A percentile compares a stretch with the other conserved stretches of the same genome.
Evolutionary conservation across 2,888 invertebrate species (phyloP).

Genomic region (Alitta virens): DNA sequence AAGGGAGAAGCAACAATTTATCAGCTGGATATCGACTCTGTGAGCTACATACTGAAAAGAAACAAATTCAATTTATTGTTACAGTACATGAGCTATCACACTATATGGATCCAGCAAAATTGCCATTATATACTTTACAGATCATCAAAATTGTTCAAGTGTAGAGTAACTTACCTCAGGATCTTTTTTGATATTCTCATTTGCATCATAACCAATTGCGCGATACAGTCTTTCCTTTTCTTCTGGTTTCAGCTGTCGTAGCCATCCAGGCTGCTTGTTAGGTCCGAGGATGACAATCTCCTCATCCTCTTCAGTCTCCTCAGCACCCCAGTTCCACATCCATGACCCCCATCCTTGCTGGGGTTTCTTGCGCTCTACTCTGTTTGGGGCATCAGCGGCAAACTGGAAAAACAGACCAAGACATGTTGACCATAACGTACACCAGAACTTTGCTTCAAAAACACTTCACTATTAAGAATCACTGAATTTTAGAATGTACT

Average conservation of each 20-base stretch:
- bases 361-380: conserved; percentile 31
- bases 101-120: no score
- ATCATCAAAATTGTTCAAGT: no score
- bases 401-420: conserved; percentile 30
- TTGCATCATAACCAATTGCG: conserved; percentile 65
- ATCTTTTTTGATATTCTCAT: conserved; percentile 38
- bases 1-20: conserved; percentile 70
- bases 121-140: no score
- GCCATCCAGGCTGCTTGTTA: conserved; percentile 56
- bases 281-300: conserved; percentile 49
- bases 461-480: no score
- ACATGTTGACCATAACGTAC: neutral
- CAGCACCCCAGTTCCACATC: conserved; percentile 16
- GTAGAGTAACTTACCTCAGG: conserved; percentile 38
- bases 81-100: no score
- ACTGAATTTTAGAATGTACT: no score
- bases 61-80: neutral
- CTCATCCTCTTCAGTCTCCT: conserved; percentile 19
- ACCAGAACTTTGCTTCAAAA: no score
- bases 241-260: conserved; percentile 67
- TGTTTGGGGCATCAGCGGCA: conserved; percentile 38
- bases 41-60: conserved; percentile 65
- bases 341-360: conserved; percentile 20
- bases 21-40: conserved; percentile 73
- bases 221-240: conserved; percentile 66